Evolutionary conservation across 2,113 vertebrate species (phyloP).

Genomic region (Gavialis gangeticus): DNA sequence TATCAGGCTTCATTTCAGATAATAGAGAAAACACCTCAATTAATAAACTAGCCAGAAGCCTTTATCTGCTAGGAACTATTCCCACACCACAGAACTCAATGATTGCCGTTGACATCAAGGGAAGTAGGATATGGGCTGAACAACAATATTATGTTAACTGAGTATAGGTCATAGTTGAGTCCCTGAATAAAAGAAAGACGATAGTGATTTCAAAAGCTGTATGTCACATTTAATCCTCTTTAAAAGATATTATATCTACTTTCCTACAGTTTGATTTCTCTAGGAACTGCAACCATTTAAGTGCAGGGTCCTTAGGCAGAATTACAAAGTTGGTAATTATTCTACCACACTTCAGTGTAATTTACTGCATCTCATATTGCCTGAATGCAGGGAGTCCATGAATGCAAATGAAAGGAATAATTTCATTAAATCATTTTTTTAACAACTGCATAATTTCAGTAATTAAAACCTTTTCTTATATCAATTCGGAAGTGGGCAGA

Average conservation of each 20-base stretch:
- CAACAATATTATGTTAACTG: conserved; percentile 17
- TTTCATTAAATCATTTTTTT: conserved; percentile 73
- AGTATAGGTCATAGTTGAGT: background rate
- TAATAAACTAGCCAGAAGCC: conserved; percentile 40
- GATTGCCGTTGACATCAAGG: background rate
- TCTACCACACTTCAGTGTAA: conserved; percentile 13
- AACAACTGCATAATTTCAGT: conserved; percentile 71
- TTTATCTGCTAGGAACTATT: background rate
- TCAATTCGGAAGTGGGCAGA: conserved; percentile 44
- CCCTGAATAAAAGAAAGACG: conserved; percentile 12
- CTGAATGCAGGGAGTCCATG: conserved; percentile 35
- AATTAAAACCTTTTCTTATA: conserved; percentile 79
- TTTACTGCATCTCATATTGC: conserved; percentile 7
- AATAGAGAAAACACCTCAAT: conserved; percentile 48
- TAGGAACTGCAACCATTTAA: background rate
- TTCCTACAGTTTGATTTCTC: conserved; percentile 15
- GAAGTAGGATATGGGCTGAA: background rate
- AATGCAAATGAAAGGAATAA: conserved; percentile 72
- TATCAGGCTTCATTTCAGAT: conserved; percentile 8
- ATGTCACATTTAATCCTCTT: background rate
- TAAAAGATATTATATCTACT: background rate
- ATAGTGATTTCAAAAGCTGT: background rate
- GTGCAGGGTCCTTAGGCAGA: conserved; percentile 31
- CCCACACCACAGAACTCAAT: background rate
- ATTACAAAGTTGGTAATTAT: conserved; percentile 50